A percentile compares a stretch with the other conserved stretches of the same genome.
Conservation (phyloP, 2,113 vertebrate species). For the Cinclus mexicanus region DNA sequence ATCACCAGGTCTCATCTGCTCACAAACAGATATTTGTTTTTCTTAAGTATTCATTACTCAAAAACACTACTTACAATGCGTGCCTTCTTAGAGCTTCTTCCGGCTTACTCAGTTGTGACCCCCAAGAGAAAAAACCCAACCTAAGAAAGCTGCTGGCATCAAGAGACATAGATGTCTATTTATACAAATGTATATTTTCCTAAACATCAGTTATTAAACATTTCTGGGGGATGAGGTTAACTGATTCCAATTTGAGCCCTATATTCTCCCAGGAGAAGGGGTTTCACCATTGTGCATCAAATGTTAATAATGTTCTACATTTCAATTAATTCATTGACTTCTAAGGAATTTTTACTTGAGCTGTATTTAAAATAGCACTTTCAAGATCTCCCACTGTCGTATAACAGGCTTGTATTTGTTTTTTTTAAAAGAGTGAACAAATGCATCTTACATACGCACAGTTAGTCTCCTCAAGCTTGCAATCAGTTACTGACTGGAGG, state of each 20-base stretch:
- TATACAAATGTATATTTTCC: not conserved
- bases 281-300: not conserved
- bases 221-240: not conserved
- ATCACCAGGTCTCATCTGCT: not conserved
- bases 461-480: not conserved
- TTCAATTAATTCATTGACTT: not conserved
- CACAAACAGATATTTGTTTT: not conserved
- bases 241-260: not conserved
- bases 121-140: not conserved
- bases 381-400: not conserved
- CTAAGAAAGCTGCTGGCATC: not conserved
- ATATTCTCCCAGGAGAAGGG: not conserved
- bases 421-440: not conserved
- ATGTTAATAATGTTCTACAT: not conserved
- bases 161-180: not conserved
- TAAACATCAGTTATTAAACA: not conserved
- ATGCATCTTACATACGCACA: not conserved
- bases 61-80: accelerated
- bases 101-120: not conserved
- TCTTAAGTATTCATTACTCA: not conserved
- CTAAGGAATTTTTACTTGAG: not conserved
- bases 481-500: accelerated
- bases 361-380: not conserved
- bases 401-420: not conserved
- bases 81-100: not conserved